Evolutionary conservation across 2,113 vertebrate species (phyloP), one percentile per base, ranked within the genome.

Genomic region (Oreamnos americanus): DNA sequence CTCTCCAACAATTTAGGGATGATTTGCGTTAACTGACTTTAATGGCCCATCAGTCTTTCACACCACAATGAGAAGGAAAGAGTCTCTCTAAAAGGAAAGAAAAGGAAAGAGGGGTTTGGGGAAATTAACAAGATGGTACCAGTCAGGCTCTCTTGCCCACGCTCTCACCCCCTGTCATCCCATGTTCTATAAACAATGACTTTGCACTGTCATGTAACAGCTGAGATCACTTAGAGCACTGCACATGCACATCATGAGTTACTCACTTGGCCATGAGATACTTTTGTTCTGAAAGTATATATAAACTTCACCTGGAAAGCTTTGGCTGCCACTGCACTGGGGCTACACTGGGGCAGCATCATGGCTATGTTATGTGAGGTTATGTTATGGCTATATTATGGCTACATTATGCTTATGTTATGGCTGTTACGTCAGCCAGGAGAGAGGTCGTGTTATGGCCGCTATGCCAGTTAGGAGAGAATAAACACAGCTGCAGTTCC

Each of bases 41-140:
- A 96, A 85, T 81, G 33, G 10, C 62, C 9, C 49, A 85, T 64
- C 30, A 47, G 14, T 90, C 33, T 96, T 92, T 88, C 25, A 96
- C 6, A 86, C 12, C 6, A 81, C 5, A 82, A 11, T 57, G 19
- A 84, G 23, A 93, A 58, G 74, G 58, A 62, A 64, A 94, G 83
- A 90, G 76, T 87, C 33, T 85, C 7, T 33, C 5, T 87, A 94
- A 88, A n/a, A 62, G 7, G 30, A 43, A 60, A 26, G 7, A 6
- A 81, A 45, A n/a, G 47, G 16, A 10, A 21, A 21, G 5, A 15
- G 1, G 9, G 10, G 10, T 13, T 5, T 39, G 36, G 36, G 19
- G 21, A 74, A 25, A 39, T 25, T 39, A 74, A 13, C 36, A 74
- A 39, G n/a, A 74, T 74, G 36, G 36, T 39, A 36, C 10, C 67